Evolutionary conservation across 2,113 vertebrate species (phyloP), one percentile per base, ranked within the genome.

Genomic region (Apodemus sylvaticus): DNA sequence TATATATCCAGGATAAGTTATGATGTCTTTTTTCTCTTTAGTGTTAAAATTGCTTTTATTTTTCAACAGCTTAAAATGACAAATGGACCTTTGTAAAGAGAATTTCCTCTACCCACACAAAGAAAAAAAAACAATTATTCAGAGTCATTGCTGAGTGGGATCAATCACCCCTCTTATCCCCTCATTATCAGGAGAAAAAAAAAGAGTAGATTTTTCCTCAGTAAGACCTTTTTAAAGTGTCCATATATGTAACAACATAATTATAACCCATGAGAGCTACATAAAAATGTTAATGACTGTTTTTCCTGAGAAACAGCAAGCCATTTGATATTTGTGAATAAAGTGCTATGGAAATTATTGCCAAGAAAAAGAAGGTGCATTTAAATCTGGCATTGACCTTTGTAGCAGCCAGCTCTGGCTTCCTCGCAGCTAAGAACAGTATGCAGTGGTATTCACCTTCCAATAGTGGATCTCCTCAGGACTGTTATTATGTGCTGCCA

Each of bases 241-340:
- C 90, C 76, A 42, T 76, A 90, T 93, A 93, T 89, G 81, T 89
- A 96, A 94, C 55, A 93, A 96, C 87, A 78, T 94, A 92, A 97
- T 12, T n/a, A 85, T 36, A 68, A 73, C 34, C 29, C 58, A 66
- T 86, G 89, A 76, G 73, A 73, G 76, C 95, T 66, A 88, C 96
- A 97, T 20, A 42, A 96, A 96, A 74, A 88, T 68, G 36, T 82
- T 58, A 96, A 95, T 93, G 91, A 66, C 42, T 94, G 91, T 92
- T 95, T 93, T 87, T 82, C 70, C 42, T 95, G 81, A 86, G 82
- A 93, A 97, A 89, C 29, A 79, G 83, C 94, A 97, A 97, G 93
- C 68, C 10, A 86, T 60, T 97, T 45, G 76, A 39, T 39, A 39
- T 31, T 89, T 94, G 82, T 39, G 66, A 96, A 94, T 97, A 89